Conservation (phyloP, 2,797 vertebrate genomes). For the Apodemus agrarius region DNA sequence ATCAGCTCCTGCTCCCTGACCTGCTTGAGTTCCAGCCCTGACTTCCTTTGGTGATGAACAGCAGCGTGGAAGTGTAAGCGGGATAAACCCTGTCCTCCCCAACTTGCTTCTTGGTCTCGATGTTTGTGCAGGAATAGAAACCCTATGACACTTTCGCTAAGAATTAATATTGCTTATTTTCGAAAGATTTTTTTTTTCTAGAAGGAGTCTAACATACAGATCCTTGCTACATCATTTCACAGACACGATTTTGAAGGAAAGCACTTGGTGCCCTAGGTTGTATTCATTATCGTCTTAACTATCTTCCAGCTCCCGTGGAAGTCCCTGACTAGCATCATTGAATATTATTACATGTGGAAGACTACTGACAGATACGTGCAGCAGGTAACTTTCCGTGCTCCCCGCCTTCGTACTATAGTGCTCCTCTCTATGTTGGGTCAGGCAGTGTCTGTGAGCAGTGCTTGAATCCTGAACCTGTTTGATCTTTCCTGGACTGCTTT, state of each 20-base stretch:
- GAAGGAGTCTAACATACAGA: conserved; percentile 22
- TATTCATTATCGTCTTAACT: conserved; percentile 64
- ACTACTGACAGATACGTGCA: conserved; percentile 95
- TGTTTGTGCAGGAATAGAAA: neutral
- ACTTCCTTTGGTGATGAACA: neutral
- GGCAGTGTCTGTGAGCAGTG: conserved; percentile 16
- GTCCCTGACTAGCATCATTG: conserved; percentile 94
- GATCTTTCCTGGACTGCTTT: conserved; percentile 41
- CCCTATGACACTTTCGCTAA: conserved; percentile 40
- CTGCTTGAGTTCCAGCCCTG: neutral
- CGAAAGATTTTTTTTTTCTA: neutral
- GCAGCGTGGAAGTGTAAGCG: neutral
- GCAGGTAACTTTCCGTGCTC: conserved; percentile 86
- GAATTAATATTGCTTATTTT: conserved; percentile 45
- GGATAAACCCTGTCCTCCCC: neutral
- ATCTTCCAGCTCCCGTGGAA: conserved; percentile 92
- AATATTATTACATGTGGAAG: conserved; percentile 96
- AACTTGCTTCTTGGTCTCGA: neutral
- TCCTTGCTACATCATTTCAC: conserved; percentile 34
- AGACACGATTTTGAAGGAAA: conserved; percentile 51
- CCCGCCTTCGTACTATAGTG: neutral
- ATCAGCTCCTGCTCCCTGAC: too few species aligned
- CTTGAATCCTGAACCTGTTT: neutral
- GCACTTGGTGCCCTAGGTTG: neutral
- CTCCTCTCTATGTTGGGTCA: neutral